Base-by-base conservation (phyloP, 37 sponge, comb jelly and placozoan genomes). In the Hormiphora californensis region DNA sequence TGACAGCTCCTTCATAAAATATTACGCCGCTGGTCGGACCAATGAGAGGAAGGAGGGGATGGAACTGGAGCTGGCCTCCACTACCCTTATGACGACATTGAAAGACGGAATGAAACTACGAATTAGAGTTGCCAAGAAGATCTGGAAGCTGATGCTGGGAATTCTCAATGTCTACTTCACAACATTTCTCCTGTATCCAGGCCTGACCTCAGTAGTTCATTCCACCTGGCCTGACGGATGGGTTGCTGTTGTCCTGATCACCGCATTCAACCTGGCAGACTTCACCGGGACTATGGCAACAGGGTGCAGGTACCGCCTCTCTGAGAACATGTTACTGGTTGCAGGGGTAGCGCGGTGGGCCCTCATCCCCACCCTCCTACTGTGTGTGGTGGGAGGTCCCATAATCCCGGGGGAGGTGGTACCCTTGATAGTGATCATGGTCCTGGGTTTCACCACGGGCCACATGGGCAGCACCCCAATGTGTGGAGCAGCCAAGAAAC, bases 141-240 rank as follows among this genome's bases (percentile, higher is more conserved):
- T 94, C 36, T 94, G 93, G 95, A 39, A 67, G 43, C 69, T 87
- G 39, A 87, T 91, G 55, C 57, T 90, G 1, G 63, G 90, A 34
- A 87, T 92, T 49, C 88, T 90, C 35, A 12, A 78, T 36, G 67
- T 43, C 63, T 94, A 86, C 89, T 87, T 91, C 37, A 46, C 92
- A 31, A 94, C 95, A 11, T 78, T 92, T 35, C 89, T 94, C 3
- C 65, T 94, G 53, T 94, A 90, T 81, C 95, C 95, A 55, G 93
- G 95, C 0, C 55, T 94, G 15, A 86, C 92, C 32, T 54, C 86
- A 27, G 87, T 94, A 0, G 91, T 90, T 49, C 55, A 90, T n/a
- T 89, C 89, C 54, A 22, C 73, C 25, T 87, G 91, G 27, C 86
- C 88, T 30, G 89, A 90, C 90, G 86, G 86, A 40, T 94, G 95